These are phyloP conservation scores for Electrona antarctica DNA, from an alignment of 2,113 vertebrate genomes.

Conservation along the genomic window DNA sequence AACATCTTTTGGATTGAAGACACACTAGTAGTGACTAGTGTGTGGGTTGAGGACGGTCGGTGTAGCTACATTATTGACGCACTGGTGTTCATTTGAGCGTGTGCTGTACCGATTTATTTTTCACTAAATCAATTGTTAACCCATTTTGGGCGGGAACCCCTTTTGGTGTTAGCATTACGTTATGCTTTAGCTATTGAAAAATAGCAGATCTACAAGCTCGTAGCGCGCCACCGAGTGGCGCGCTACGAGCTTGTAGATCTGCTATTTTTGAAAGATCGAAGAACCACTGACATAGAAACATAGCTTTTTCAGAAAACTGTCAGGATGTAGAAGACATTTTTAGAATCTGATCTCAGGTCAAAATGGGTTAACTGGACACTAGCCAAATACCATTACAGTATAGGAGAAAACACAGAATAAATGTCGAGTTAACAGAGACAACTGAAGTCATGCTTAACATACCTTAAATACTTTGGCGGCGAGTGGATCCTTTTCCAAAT, in stretches of 20 bases:
- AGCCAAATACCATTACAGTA: neutral
- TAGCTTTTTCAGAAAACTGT: too few species aligned
- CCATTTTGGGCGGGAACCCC: too few species aligned
- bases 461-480: conserved; percentile 99
- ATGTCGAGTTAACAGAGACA: neutral
- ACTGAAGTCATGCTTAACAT: conserved; percentile 58
- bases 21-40: neutral
- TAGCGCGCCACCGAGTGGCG: too few species aligned
- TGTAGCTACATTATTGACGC: neutral
- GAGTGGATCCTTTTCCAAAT: conserved; percentile 99
- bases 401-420: neutral
- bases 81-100: neutral
- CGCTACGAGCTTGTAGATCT: too few species aligned
- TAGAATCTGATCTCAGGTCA: too few species aligned
- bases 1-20: neutral
- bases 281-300: too few species aligned
- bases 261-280: too few species aligned
- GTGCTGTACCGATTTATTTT: neutral
- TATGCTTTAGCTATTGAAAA: too few species aligned
- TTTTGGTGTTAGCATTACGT: too few species aligned
- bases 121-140: neutral
- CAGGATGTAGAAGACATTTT: too few species aligned
- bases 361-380: too few species aligned
- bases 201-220: too few species aligned
- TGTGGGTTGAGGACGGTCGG: neutral